Evolutionary conservation across 37 sponge, comb jelly and placozoan species (phyloP).

Genomic region (Cliona cf. orientalis): DNA sequence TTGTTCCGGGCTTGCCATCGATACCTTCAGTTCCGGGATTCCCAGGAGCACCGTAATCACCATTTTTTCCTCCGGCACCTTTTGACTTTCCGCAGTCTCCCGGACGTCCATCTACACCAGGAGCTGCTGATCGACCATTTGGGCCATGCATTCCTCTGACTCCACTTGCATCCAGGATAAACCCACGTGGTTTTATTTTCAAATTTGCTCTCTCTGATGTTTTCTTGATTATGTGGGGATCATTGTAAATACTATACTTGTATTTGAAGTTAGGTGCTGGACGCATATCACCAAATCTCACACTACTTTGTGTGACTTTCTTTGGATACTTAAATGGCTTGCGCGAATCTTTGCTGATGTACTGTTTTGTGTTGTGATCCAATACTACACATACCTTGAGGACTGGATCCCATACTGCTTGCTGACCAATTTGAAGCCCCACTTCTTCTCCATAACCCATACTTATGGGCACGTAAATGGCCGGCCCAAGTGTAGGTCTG

Average conservation of each 20-base stretch:
- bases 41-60: constrained; percentile 59
- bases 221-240: constrained; percentile 3
- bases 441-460: constrained; percentile 69
- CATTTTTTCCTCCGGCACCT: constrained; percentile 49
- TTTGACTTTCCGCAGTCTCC: constrained; percentile 4
- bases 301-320: background rate
- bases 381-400: constrained; percentile 36
- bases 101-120: constrained; percentile 32
- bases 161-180: constrained; percentile 37
- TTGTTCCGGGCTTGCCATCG: constrained; percentile 35
- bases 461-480: constrained; percentile 36
- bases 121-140: constrained; percentile 16
- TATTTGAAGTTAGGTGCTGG: background rate
- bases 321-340: background rate
- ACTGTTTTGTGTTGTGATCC: constrained; percentile 29
- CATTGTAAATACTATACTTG: constrained; percentile 4
- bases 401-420: constrained; percentile 63
- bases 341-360: constrained; percentile 34
- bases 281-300: constrained; percentile 16
- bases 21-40: constrained; percentile 2
- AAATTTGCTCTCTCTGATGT: constrained; percentile 46
- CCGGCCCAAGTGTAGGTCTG: constrained; percentile 63
- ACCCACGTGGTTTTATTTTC: constrained; percentile 36
- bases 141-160: constrained; percentile 41
- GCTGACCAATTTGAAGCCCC: constrained; percentile 44